A percentile compares a stretch with the other conserved stretches of the same genome.
Evolutionary conservation across 2,797 vertebrate species (phyloP).

Genomic region (Acestrorhynchus altus): DNA sequence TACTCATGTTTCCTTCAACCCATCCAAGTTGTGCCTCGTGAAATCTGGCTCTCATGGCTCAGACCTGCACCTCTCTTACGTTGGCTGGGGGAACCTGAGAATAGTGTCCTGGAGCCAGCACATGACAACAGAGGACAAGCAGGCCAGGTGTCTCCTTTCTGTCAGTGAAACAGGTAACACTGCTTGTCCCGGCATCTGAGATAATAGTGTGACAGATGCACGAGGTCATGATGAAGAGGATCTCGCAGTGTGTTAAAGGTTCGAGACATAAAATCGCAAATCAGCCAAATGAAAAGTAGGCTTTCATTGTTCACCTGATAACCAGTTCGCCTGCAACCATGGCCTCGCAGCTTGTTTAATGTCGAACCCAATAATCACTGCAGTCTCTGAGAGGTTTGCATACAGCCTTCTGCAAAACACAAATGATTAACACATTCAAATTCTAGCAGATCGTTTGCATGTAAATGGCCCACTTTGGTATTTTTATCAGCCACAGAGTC

Average conservation of each 20-base stretch:
- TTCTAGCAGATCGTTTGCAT: slow-evolving; percentile 63
- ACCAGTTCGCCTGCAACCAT: background rate
- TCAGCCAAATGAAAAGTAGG: background rate
- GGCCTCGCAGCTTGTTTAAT: background rate
- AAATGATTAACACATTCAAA: slow-evolving; percentile 58
- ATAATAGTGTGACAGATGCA: slow-evolving; percentile 37
- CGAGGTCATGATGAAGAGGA: slow-evolving; percentile 30
- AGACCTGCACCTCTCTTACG: slow-evolving; percentile 35
- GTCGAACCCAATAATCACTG: slow-evolving; percentile 10
- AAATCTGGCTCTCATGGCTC: slow-evolving; percentile 54
- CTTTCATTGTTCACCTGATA: slow-evolving; percentile 33
- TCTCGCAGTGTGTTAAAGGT: background rate
- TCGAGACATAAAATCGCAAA: background rate
- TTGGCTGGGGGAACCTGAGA: slow-evolving; percentile 51
- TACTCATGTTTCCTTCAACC: slow-evolving; percentile 42
- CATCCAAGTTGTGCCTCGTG: slow-evolving; percentile 29
- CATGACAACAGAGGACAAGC: slow-evolving; percentile 45
- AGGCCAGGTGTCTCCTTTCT: slow-evolving; percentile 50
- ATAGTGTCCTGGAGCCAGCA: slow-evolving; percentile 12
- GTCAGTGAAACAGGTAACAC: slow-evolving; percentile 44
- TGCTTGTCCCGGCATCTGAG: slow-evolving; percentile 40
- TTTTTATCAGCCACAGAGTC: slow-evolving; percentile 65
- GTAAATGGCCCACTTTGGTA: slow-evolving; percentile 63
- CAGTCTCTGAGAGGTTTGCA: slow-evolving; percentile 33
- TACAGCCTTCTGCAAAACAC: slow-evolving; percentile 40